Conservation (phyloP, 92 coral and sea anemone species). For the Siderastrea radians region DNA sequence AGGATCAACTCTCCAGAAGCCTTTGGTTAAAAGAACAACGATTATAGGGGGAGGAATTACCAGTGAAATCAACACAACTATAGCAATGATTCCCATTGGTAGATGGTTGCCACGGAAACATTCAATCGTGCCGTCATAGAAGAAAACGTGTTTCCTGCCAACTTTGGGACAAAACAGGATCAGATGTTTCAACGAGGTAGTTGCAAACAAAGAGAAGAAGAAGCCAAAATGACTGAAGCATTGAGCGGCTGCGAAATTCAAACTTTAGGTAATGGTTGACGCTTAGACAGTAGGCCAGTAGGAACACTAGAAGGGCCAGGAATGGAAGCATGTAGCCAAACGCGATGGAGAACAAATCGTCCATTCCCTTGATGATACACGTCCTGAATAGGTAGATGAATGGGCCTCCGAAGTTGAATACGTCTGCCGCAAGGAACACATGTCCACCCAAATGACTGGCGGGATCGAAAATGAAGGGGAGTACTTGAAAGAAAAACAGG, state of each 20-base stretch:
- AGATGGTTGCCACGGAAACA: slow-evolving; percentile 85
- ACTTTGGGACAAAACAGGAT: slow-evolving; percentile 85
- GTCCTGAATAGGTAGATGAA: slow-evolving; percentile 78
- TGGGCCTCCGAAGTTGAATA: slow-evolving; percentile 92
- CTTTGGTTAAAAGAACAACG: slow-evolving; percentile 77
- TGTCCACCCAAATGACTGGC: slow-evolving; percentile 63
- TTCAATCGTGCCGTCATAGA: slow-evolving; percentile 83
- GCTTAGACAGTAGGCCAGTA: slow-evolving; percentile 80
- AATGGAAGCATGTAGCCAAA: slow-evolving; percentile 80
- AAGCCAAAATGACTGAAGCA: slow-evolving; percentile 93
- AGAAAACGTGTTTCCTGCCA: slow-evolving; percentile 79
- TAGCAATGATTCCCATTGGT: slow-evolving; percentile 72
- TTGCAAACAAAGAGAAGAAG: slow-evolving; percentile 86
- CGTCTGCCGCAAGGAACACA: slow-evolving; percentile 63
- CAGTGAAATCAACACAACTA: slow-evolving; percentile 55
- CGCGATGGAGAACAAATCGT: slow-evolving; percentile 73
- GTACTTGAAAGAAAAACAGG: slow-evolving; percentile 93
- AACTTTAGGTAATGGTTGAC: slow-evolving; percentile 68
- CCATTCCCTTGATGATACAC: slow-evolving; percentile 72
- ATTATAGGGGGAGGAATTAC: slow-evolving; percentile 86
- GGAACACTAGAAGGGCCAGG: slow-evolving; percentile 73
- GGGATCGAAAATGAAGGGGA: slow-evolving; percentile 85
- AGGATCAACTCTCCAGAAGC: slow-evolving; percentile 87
- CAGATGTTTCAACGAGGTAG: slow-evolving; percentile 78
- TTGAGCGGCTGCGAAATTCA: slow-evolving; percentile 83